Conservation (phyloP, 2,797 vertebrate species). For the Pantherophis vulpinus region DNA sequence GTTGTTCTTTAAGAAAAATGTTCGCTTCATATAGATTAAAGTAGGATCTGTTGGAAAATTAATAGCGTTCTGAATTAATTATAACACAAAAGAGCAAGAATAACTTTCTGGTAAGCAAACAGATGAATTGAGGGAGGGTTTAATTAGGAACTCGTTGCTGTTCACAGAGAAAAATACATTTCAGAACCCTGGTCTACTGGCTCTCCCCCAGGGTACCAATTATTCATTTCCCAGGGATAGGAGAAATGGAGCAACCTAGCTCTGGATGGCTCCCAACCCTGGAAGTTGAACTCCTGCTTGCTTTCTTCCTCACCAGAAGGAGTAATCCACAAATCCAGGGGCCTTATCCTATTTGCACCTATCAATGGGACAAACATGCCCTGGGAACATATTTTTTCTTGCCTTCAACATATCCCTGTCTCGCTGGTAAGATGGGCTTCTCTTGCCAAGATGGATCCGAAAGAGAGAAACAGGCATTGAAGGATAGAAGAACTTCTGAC, state of each 20-base stretch:
- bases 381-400: not conserved
- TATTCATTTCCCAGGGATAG: conserved; percentile 6
- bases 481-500: not conserved
- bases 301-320: no score
- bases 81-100: conserved; percentile 31
- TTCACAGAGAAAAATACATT: conserved; percentile 8
- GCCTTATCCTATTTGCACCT: not conserved
- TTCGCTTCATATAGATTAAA: conserved; percentile 18
- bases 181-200: not conserved
- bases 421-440: not conserved
- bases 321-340: not conserved
- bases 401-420: not conserved
- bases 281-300: not conserved
- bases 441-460: not conserved
- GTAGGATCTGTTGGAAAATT: conserved; percentile 11
- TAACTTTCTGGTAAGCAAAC: not conserved
- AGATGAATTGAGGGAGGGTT: conserved; percentile 8
- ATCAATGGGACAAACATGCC: not conserved
- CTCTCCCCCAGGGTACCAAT: conserved; percentile 2
- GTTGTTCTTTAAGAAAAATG: not conserved
- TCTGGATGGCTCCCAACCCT: not conserved
- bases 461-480: not conserved
- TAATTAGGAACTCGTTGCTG: conserved; percentile 20
- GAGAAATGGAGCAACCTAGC: not conserved
- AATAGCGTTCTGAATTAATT: conserved; percentile 35